Evolutionary conservation across 2,797 vertebrate species (phyloP).

Genomic region (Rhincodon typus): DNA sequence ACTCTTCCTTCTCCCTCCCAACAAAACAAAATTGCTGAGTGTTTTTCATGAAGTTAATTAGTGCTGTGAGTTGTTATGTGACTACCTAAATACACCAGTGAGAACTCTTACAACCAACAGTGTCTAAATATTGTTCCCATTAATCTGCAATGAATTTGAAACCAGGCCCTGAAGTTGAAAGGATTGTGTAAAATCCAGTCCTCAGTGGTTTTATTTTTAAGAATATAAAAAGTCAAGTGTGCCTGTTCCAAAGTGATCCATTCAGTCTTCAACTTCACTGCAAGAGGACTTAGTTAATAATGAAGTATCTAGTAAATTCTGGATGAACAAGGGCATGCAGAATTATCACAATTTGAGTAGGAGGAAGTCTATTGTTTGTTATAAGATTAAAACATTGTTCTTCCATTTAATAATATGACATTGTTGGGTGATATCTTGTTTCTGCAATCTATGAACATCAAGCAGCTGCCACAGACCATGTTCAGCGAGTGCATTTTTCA

Average conservation of each 20-base stretch:
- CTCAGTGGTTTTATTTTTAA: not conserved
- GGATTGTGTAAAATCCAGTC: not conserved
- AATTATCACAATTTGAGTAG: not conserved
- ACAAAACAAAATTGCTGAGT: not conserved
- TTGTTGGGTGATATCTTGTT: not conserved
- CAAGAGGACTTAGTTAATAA: not conserved
- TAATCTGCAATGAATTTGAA: not conserved
- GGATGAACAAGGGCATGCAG: not conserved
- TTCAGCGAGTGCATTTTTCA: not conserved
- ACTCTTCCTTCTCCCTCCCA: not conserved
- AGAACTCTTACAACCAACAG: not conserved
- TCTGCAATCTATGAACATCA: not conserved
- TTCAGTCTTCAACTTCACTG: not conserved
- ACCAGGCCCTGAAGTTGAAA: not conserved
- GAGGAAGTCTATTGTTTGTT: not conserved
- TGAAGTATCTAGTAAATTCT: not conserved
- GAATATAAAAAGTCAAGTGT: not conserved
- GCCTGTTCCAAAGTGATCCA: not conserved
- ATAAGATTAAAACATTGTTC: not conserved
- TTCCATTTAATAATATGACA: not conserved
- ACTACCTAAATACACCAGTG: not conserved
- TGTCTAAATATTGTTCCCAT: constrained; percentile 14
- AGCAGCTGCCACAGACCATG: not conserved
- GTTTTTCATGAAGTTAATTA: constrained; percentile 5
- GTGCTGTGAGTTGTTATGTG: not conserved